A percentile compares a stretch with the other conserved stretches of the same genome.
Conservation (phyloP, 1,140 invertebrate genomes). For the Musca vetustissima region DNA sequence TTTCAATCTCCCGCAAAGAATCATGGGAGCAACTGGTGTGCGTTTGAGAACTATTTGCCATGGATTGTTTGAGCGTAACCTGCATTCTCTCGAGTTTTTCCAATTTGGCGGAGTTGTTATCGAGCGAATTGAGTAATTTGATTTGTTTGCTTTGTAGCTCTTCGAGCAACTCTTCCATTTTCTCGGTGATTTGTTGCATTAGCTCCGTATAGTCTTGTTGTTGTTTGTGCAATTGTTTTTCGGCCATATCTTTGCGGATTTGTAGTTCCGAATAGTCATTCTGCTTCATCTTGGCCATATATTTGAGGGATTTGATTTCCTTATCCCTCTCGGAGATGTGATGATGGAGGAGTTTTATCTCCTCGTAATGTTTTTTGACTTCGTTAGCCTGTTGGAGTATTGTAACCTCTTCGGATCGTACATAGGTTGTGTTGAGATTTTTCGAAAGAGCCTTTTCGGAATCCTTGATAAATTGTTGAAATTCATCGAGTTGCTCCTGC, state of each 20-base stretch:
- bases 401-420: constrained; percentile 64
- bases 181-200: constrained; percentile 36
- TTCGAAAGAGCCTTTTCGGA: constrained; percentile 73
- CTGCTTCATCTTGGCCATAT: constrained; percentile 82
- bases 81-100: constrained; percentile 35
- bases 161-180: constrained; percentile 43
- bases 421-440: constrained; percentile 58
- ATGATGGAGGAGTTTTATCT: constrained; percentile 80
- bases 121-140: constrained; percentile 34
- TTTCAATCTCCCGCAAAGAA: constrained; percentile 22
- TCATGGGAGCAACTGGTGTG: constrained; percentile 7
- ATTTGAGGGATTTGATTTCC: constrained; percentile 83
- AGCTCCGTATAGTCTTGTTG: constrained; percentile 75
- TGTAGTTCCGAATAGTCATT: constrained; percentile 93
- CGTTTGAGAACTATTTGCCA: background rate
- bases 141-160: constrained; percentile 38
- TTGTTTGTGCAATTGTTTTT: constrained; percentile 84
- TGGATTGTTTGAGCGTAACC: constrained; percentile 37
- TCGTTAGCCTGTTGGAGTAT: constrained; percentile 75
- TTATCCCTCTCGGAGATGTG: constrained; percentile 84
- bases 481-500: constrained; percentile 62
- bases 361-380: constrained; percentile 84
- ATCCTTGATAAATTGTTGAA: constrained; percentile 73
- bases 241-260: constrained; percentile 86
- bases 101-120: constrained; percentile 36